Evolutionary conservation across 2,113 vertebrate genomes (phyloP).

Genomic region (Pleuronectes platessa): DNA sequence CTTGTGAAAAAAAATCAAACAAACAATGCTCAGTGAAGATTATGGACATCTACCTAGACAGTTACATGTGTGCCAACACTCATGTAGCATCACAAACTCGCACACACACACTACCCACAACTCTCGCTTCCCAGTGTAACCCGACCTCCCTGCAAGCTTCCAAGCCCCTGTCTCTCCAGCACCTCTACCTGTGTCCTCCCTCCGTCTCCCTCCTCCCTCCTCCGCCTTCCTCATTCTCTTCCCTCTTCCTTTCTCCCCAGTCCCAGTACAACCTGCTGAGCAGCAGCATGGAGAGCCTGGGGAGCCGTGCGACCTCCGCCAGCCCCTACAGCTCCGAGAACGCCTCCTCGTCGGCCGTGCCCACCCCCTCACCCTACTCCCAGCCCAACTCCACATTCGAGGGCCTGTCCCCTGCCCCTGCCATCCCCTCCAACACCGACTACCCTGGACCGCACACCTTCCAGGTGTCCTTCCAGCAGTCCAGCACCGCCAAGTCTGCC

Average conservation of each 20-base stretch:
- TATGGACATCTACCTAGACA: constrained; percentile 1
- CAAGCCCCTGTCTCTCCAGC: constrained; percentile 70
- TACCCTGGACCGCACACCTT: constrained; percentile 96
- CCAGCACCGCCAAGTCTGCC: constrained; percentile 98
- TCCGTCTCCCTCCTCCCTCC: constrained; percentile 79
- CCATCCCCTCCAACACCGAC: constrained; percentile 99
- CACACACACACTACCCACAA: not conserved
- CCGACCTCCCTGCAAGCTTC: constrained; percentile 80
- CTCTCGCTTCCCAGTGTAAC: constrained; percentile 81
- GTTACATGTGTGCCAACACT: constrained; percentile 4
- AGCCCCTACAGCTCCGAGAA: constrained; percentile 98
- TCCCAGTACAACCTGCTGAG: constrained; percentile 99
- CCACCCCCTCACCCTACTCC: constrained; percentile 95
- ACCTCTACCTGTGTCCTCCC: constrained; percentile 86
- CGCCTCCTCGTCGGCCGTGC: constrained; percentile 88
- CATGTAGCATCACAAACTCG: constrained; percentile 4
- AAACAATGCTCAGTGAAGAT: not conserved
- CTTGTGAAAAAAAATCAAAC: not conserved
- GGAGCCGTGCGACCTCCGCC: constrained; percentile 90
- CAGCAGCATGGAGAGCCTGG: constrained; percentile 97
- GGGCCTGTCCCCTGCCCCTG: constrained; percentile 94
- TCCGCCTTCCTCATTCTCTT: constrained; percentile 75
- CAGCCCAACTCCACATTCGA: constrained; percentile 99
- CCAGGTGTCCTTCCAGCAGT: constrained; percentile 99
- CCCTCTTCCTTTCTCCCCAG: constrained; percentile 83